phyloP scores from a whole-genome alignment of 1,140 invertebrate genomes.

The Neodiprion lecontei region DNA sequence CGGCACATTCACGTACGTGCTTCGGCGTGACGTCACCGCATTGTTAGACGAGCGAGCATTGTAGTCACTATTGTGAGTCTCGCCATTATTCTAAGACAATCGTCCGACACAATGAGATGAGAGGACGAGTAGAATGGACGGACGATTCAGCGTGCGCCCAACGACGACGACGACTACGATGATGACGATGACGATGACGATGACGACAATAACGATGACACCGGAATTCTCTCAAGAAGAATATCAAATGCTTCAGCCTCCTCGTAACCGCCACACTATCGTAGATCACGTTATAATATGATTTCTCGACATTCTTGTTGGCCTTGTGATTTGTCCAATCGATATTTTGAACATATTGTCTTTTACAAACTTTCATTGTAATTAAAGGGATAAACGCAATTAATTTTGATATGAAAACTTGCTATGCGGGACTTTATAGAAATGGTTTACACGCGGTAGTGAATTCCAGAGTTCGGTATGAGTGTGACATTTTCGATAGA shows the following conservation, averaged over 20 bases:
- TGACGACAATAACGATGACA: background rate
- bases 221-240: slow-evolving; percentile 1
- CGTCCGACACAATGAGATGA: slow-evolving; percentile 63
- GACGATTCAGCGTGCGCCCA: slow-evolving; percentile 52
- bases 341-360: too few relatives aligned
- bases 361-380: too few relatives aligned
- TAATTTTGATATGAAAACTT: too few relatives aligned
- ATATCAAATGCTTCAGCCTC: background rate
- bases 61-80: slow-evolving; percentile 65
- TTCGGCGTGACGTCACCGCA: slow-evolving; percentile 61
- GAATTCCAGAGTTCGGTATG: too few relatives aligned
- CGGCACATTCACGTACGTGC: slow-evolving; percentile 56
- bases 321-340: too few relatives aligned
- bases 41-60: slow-evolving; percentile 65
- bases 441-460: too few relatives aligned
- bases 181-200: too few relatives aligned
- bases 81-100: slow-evolving; percentile 66
- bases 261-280: background rate
- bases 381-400: too few relatives aligned
- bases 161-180: slow-evolving; percentile 20
- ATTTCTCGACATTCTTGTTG: too few relatives aligned
- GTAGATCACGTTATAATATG: background rate
- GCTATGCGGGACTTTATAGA: too few relatives aligned
- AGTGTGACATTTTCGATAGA: too few relatives aligned
- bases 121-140: slow-evolving; percentile 57